Base-by-base conservation (phyloP, 2,888 invertebrate species). In the Coenonympha glycerion region DNA sequence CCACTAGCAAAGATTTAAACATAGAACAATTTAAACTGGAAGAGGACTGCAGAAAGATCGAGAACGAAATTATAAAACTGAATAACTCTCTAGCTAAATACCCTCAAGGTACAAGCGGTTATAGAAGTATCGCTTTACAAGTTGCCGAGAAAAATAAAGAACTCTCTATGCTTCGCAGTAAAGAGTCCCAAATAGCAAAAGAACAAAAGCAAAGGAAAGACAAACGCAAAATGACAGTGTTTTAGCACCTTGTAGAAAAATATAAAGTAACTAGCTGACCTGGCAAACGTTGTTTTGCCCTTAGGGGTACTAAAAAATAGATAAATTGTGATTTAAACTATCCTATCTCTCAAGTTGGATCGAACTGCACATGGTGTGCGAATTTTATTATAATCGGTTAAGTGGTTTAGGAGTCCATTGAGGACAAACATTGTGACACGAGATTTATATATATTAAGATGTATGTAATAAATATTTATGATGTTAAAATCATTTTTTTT, bases 161-260 rank as follows among this genome's bases (percentile, higher is more conserved):
- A 65, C 73, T 94, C 0, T 72, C 76, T n/a, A 69, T 75, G 5
- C 84, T 94, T 19, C 87, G 86, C 60, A 86, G 79, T 24, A 90
- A 89, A 45, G 93, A 93, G 56, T 87, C 76, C 41, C 90, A 87
- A 61, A 91, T 95, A 51, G 76, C 87, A 34, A 90, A 88, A 56
- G 95, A 95, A 76, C 93, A 94, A 67, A 90, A 83, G 61, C 87
- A 90, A 37, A 88, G 95, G 57, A 92, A 90, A 60, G 91, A 91
- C 66, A 92, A 92, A 71, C 91, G 91, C 62, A 94, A 94, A 79
- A 87, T 95, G 79, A 90, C 91, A 36, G 87, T 93, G 60, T 95
- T 95, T 88, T 95, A 88, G 69, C 37, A 22, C 15, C 18, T 15
- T 19, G 19, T 19, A 36, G 21, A 19, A 6, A 15, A 15, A 33